phyloP scores from a whole-genome alignment of 2,888 invertebrate genomes.

The Pegoplata infirma region DNA sequence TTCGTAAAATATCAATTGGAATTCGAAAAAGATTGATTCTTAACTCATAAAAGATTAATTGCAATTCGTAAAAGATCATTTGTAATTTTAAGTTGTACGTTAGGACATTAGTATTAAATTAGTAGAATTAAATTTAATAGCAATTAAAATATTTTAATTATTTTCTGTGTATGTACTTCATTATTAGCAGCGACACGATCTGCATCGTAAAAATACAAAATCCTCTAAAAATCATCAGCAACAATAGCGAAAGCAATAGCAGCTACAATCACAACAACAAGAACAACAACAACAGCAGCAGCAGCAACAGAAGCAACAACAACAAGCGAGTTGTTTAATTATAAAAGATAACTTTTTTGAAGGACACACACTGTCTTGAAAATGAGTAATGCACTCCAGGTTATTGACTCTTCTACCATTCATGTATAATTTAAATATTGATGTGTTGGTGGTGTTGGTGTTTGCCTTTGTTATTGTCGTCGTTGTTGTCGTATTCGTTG shows the following conservation, averaged over 20 bases:
- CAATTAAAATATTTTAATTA: too few species aligned
- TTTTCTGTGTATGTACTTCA: not conserved
- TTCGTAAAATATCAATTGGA: too few species aligned
- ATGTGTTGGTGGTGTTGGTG: conserved; percentile 34
- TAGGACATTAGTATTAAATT: too few species aligned
- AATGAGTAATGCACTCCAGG: conserved; percentile 75
- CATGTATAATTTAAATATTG: conserved; percentile 30
- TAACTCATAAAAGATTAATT: too few species aligned
- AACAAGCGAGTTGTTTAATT: conserved; percentile 64
- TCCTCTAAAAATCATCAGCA: conserved; percentile 13
- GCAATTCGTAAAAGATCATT: too few species aligned
- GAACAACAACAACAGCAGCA: conserved; percentile 33
- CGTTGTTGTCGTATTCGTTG: not conserved
- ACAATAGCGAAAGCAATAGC: conserved; percentile 5
- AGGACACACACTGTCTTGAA: conserved; percentile 76
- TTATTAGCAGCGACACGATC: conserved; percentile 18
- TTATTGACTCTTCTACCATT: conserved; percentile 71
- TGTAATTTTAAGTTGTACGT: too few species aligned
- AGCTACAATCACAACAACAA: conserved; percentile 36
- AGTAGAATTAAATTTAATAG: too few species aligned
- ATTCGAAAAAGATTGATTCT: too few species aligned
- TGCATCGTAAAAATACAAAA: conserved; percentile 20
- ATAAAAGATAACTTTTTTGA: conserved; percentile 74
- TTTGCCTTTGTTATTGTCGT: conserved; percentile 6
- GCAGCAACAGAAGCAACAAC: conserved; percentile 61